Conservation (phyloP, 2,888 invertebrate species). For the Morpho helenor region DNA sequence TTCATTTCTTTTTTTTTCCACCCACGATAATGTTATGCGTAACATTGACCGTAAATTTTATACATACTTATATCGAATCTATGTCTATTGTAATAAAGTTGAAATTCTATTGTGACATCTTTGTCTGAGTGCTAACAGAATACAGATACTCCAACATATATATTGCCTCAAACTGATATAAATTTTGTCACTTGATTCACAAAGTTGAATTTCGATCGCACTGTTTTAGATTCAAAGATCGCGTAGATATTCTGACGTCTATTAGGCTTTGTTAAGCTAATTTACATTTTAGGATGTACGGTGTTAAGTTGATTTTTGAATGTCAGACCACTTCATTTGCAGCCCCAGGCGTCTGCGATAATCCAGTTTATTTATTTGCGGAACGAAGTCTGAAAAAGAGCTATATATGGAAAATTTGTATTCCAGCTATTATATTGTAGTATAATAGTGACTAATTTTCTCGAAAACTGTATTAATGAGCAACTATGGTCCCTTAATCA, state of each 20-base stretch:
- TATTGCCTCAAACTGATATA: too few species aligned
- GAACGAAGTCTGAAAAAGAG: slow-evolving; percentile 21
- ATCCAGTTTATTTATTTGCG: slow-evolving; percentile 34
- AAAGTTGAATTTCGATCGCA: too few species aligned
- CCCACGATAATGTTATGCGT: not conserved
- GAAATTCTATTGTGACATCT: slow-evolving; percentile 12
- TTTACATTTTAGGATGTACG: slow-evolving; percentile 8
- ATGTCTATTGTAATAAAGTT: slow-evolving; percentile 2
- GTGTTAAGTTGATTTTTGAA: slow-evolving; percentile 12
- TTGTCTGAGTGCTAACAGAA: not conserved
- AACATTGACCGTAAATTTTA: slow-evolving; percentile 10
- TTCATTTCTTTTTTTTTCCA: slow-evolving; percentile 14
- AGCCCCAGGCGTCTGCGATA: slow-evolving; percentile 28
- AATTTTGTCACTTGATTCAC: too few species aligned
- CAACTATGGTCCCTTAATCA: not conserved
- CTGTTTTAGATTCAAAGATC: slow-evolving; percentile 2
- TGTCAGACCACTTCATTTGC: slow-evolving; percentile 24
- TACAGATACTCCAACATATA: too few species aligned
- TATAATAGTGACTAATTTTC: slow-evolving; percentile 4
- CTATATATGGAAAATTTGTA: slow-evolving; percentile 23
- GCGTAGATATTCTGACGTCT: slow-evolving; percentile 11
- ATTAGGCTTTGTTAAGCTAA: slow-evolving; percentile 9
- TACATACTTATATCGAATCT: slow-evolving; percentile 8
- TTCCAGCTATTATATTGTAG: slow-evolving; percentile 18
- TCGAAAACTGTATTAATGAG: slow-evolving; percentile 8